phyloP scores from a whole-genome alignment of 2,113 vertebrate genomes.

The Centropus bengalensis region DNA sequence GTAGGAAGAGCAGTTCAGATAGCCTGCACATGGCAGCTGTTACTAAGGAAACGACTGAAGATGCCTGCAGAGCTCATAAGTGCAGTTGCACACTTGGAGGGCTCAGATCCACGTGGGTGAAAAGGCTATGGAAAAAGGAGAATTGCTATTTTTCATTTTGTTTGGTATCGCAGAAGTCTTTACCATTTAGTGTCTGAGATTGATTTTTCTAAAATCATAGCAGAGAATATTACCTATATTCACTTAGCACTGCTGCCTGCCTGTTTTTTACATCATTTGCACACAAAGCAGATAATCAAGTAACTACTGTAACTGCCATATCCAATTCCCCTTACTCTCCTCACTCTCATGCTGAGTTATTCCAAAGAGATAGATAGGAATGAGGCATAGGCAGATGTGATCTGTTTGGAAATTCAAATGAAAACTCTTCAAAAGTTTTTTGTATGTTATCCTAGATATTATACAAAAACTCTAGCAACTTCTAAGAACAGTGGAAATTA shows the following conservation, averaged over 20 bases:
- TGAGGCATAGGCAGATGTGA: not conserved
- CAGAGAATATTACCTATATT: not conserved
- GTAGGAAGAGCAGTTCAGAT: slow-evolving; percentile 63
- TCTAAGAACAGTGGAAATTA: not conserved
- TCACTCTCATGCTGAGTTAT: not conserved
- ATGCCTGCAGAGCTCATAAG: slow-evolving; percentile 34
- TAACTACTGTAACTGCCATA: not conserved
- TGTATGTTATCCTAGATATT: not conserved
- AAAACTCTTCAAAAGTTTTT: not conserved
- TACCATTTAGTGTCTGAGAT: not conserved
- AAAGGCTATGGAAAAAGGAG: not conserved
- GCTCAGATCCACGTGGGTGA: not conserved
- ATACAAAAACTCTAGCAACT: not conserved
- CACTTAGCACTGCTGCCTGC: not conserved
- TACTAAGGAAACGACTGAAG: slow-evolving; percentile 71
- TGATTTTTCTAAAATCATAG: not conserved
- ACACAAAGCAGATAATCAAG: not conserved
- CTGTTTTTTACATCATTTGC: not conserved
- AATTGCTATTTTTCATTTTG: not conserved
- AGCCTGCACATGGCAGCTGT: slow-evolving; percentile 57
- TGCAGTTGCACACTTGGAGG: slow-evolving; percentile 6
- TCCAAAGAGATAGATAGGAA: not conserved
- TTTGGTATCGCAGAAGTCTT: not conserved
- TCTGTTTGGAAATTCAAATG: not conserved
- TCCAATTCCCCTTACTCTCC: not conserved